A percentile compares a stretch with the other conserved stretches of the same genome.
Conservation (phyloP, 35 echinoderm and acorn worm species). For the Ophioderma brevispina region DNA sequence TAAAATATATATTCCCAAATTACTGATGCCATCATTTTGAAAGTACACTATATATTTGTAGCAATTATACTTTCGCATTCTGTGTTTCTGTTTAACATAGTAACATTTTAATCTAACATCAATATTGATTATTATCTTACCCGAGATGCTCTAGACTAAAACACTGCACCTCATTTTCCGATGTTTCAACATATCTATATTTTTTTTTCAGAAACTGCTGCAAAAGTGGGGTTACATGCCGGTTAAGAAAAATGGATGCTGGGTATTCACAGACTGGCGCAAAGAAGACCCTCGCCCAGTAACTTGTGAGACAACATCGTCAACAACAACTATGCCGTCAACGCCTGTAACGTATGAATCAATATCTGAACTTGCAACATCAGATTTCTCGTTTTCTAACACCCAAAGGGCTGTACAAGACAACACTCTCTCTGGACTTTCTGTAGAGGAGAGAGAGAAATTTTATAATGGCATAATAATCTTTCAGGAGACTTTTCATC, state of each 20-base stretch:
- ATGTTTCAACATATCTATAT: too few species aligned
- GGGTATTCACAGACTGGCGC: neutral
- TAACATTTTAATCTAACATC: too few species aligned
- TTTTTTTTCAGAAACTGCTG: neutral
- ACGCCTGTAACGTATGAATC: neutral
- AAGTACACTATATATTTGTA: too few species aligned
- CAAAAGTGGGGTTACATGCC: constrained; percentile 4
- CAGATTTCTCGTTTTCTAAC: neutral
- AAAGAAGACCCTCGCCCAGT: neutral
- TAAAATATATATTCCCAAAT: too few species aligned
- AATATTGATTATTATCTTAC: too few species aligned
- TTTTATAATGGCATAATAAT: neutral
- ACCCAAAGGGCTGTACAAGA: neutral
- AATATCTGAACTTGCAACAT: constrained; percentile 10
- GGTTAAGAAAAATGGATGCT: neutral
- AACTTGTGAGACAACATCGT: neutral
- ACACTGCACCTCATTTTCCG: too few species aligned
- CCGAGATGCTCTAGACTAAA: too few species aligned
- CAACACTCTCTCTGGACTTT: neutral
- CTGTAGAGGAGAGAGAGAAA: neutral
- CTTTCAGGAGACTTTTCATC: neutral
- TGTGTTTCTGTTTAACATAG: too few species aligned
- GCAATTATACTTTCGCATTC: too few species aligned
- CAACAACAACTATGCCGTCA: neutral
- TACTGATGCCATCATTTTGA: too few species aligned